Percentiles rank a stretch among this genome's conserved stretches.
Evolutionary conservation across 2,888 invertebrate genomes (phyloP).

Genomic region (Zaprionus lineosus): DNA sequence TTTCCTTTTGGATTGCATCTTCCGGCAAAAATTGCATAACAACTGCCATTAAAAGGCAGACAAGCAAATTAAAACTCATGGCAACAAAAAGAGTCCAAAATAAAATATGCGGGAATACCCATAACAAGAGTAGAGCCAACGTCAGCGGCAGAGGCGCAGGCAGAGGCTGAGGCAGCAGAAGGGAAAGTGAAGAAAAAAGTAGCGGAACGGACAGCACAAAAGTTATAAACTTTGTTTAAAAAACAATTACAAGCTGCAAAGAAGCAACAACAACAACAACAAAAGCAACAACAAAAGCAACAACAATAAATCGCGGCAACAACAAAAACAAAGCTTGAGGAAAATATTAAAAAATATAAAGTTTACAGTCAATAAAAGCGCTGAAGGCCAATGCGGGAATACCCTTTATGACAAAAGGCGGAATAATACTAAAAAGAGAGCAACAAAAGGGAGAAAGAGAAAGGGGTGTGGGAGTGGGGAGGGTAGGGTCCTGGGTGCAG

Average conservation of each 20-base stretch:
- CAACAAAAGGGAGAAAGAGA: neutral
- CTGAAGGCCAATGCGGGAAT: constrained; percentile 53
- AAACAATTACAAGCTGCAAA: constrained; percentile 69
- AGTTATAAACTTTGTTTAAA: constrained; percentile 77
- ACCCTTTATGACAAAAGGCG: constrained; percentile 73
- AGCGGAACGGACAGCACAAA: constrained; percentile 45
- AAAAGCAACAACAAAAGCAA: constrained; percentile 6
- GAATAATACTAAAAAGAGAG: constrained; percentile 62
- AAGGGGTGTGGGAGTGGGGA: neutral
- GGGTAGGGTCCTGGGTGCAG: constrained; percentile 8
- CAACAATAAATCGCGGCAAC: constrained; percentile 44
- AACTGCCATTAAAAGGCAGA: constrained; percentile 74
- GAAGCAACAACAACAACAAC: constrained; percentile 33
- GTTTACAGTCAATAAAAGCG: constrained; percentile 69
- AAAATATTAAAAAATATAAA: constrained; percentile 64
- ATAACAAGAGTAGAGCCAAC: no score
- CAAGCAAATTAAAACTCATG: constrained; percentile 74
- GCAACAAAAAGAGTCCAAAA: constrained; percentile 9
- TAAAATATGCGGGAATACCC: constrained; percentile 19
- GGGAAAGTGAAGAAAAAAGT: constrained; percentile 11
- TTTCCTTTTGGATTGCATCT: constrained; percentile 37
- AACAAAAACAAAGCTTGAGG: constrained; percentile 48
- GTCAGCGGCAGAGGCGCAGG: no score
- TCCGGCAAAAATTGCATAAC: constrained; percentile 63
- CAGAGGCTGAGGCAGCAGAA: no score